Evolutionary conservation across 2,888 invertebrate species (phyloP).

Genomic region (Cotesia congregata): DNA sequence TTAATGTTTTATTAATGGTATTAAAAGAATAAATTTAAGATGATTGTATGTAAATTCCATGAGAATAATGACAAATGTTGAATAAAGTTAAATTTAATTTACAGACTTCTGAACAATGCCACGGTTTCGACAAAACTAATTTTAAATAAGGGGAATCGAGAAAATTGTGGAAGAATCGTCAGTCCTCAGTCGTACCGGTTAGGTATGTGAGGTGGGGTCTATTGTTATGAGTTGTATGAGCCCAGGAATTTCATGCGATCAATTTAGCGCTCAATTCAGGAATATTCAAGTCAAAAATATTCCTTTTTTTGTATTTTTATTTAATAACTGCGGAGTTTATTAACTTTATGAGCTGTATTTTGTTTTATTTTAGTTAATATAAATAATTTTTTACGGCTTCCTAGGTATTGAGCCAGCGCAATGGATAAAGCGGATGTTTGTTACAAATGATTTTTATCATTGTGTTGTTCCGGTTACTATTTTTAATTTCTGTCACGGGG

Average conservation of each 20-base stretch:
- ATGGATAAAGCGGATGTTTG: constrained; percentile 21
- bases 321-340: background rate
- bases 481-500: background rate
- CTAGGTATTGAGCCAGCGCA: constrained; percentile 1
- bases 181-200: background rate
- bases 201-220: constrained; percentile 30
- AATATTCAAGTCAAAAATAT: background rate
- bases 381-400: constrained; percentile 1
- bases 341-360: background rate
- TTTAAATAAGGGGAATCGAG: constrained; percentile 28
- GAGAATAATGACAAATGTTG: background rate
- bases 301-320: background rate
- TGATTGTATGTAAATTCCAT: background rate
- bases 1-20: background rate
- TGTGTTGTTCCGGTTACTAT: constrained; percentile 15
- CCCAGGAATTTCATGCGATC: constrained; percentile 23
- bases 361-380: constrained; percentile 6
- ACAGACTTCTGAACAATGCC: constrained; percentile 20
- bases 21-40: background rate
- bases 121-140: constrained; percentile 30
- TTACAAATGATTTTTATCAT: constrained; percentile 19
- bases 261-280: constrained; percentile 10
- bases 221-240: background rate
- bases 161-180: constrained; percentile 15
- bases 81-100: constrained; percentile 13